Evolutionary conservation across 1,140 invertebrate species (phyloP), one percentile per base, ranked within the genome.

Genomic region (Sycophila sp.): DNA sequence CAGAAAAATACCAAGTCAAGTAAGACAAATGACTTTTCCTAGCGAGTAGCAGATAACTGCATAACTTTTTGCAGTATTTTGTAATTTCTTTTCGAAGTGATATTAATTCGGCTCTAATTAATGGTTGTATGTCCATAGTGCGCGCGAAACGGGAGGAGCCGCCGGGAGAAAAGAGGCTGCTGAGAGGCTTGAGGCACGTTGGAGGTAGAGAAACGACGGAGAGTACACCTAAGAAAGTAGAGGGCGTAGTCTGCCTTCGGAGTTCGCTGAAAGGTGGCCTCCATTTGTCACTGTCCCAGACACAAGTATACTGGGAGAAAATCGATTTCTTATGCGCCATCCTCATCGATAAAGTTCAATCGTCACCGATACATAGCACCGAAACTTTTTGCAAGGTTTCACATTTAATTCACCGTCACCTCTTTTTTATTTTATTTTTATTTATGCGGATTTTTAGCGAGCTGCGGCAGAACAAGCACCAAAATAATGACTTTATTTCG

Each of bases 221-320:
- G n/a, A 28, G n/a, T 51, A 69, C 47, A 58, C 32, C 66, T 51
- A 60, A 60, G 58, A 69, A 42, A 60, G 45, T 72, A 63, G 77
- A 72, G 73, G 75, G 71, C 65, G 58, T 69, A 76, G 68, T 73
- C 73, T 55, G 56, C 69, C 74, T 73, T 55, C 69, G 78, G 76
- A 78, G 76, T 76, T 76, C 60, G 73, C 74, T 79, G 75, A 82
- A 81, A 80, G 77, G 77, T 76, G 62, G 36, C 56, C 67, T 73
- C 72, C 73, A 84, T 85, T 84, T 80, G 79, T 84, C 83, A 85
- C 78, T 84, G 83, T 84, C 83, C 70, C 59, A 65, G 72, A 78
- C 81, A 84, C 78, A 79, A 80, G 77, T 80, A 82, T 80, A 81
- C 78, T 74, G 69, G 66, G 73, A 66, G 75, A 82, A 78, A 83